These are phyloP conservation scores for Drosophila cognata DNA, from an alignment of 2,888 invertebrate genomes.

Conservation along the genomic window DNA sequence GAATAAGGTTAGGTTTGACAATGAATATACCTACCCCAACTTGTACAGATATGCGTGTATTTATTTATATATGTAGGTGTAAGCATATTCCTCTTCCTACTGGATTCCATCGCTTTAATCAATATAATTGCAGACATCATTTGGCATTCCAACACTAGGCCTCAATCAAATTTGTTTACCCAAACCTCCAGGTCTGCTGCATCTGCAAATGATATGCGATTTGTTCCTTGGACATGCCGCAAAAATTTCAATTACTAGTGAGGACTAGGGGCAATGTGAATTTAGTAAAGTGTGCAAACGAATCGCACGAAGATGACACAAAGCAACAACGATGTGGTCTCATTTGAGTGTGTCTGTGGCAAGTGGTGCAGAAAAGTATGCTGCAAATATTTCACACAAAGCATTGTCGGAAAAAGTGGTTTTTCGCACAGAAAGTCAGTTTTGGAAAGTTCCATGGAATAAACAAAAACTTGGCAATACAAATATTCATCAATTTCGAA, in stretches of 20 bases:
- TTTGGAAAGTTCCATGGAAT: background rate
- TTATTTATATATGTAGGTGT: background rate
- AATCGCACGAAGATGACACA: slow-evolving; percentile 14
- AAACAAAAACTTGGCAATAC: background rate
- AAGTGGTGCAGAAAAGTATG: slow-evolving; percentile 59
- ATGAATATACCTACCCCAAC: background rate
- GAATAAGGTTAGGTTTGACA: background rate
- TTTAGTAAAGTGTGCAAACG: slow-evolving; percentile 21
- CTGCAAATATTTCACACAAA: slow-evolving; percentile 44
- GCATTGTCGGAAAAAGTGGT: background rate
- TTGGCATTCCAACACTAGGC: background rate
- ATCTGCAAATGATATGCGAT: slow-evolving; percentile 42
- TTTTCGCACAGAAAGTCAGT: background rate
- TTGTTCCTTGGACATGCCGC: slow-evolving; percentile 40
- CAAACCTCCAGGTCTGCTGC: slow-evolving; percentile 4
- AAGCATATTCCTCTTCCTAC: background rate
- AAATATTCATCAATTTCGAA: background rate
- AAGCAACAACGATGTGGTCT: slow-evolving; percentile 17
- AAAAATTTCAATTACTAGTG: slow-evolving; percentile 45
- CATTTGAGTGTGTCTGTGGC: slow-evolving; percentile 28
- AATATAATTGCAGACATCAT: background rate
- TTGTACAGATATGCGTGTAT: background rate
- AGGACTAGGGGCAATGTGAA: background rate
- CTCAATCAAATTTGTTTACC: slow-evolving; percentile 11
- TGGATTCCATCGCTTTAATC: background rate